These are phyloP conservation scores for Petrophora chlorosata DNA, from an alignment of 2,888 invertebrate genomes.

Conservation along the genomic window DNA sequence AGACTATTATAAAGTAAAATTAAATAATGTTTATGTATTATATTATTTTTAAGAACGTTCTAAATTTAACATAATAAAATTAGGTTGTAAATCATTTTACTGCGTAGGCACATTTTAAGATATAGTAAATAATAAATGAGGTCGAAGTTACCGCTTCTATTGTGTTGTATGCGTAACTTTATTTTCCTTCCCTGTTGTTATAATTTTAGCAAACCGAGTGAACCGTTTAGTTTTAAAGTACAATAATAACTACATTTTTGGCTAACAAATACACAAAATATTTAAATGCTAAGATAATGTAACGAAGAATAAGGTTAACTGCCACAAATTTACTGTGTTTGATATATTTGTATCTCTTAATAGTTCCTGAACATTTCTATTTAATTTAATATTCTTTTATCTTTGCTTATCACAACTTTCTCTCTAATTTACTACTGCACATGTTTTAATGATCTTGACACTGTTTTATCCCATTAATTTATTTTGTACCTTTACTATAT, in stretches of 20 bases:
- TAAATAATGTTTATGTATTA: constrained; percentile 12
- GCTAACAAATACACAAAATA: too few relatives aligned
- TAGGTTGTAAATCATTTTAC: not conserved
- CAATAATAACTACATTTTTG: not conserved
- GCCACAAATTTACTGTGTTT: too few relatives aligned
- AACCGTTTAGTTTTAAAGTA: constrained; percentile 6
- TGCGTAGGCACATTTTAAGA: not conserved
- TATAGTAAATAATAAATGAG: constrained; percentile 10
- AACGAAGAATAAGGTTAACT: too few relatives aligned
- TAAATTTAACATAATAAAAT: not conserved
- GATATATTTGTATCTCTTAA: not conserved
- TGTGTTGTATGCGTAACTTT: constrained; percentile 15
- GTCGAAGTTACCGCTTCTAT: constrained; percentile 28
- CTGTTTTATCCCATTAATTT: constrained; percentile 38
- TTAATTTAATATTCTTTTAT: not conserved
- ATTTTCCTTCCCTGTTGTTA: constrained; percentile 20
- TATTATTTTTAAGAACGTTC: too few relatives aligned
- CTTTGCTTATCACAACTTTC: not conserved
- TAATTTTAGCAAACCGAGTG: constrained; percentile 19
- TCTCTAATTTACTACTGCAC: not conserved
- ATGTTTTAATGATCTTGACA: constrained; percentile 28
- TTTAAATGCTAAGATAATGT: too few relatives aligned
- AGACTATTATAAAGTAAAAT: constrained; percentile 4
- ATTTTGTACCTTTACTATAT: constrained; percentile 41
- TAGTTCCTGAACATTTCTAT: constrained; percentile 1